phyloP scores from a whole-genome alignment of 2,113 vertebrate genomes.

The Limnothrissa miodon region DNA sequence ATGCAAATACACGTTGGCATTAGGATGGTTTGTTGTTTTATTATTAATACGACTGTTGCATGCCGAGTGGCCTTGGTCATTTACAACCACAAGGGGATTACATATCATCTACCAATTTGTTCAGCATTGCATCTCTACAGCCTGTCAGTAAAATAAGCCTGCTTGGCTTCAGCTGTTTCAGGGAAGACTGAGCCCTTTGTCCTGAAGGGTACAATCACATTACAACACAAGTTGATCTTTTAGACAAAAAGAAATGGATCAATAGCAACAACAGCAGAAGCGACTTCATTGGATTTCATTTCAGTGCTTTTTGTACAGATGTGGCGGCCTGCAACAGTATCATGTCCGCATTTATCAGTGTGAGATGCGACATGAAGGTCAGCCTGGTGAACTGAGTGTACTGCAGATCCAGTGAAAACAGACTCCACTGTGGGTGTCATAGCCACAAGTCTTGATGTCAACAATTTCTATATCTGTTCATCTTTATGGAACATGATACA shows the following conservation, averaged over 20 bases:
- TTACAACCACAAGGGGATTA: neutral
- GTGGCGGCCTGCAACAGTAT: neutral
- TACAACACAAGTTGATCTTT: constrained; percentile 40
- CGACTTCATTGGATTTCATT: constrained; percentile 18
- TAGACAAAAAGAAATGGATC: neutral
- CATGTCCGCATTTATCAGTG: neutral
- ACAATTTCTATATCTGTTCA: constrained; percentile 20
- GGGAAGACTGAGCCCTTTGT: constrained; percentile 34
- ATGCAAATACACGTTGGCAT: neutral
- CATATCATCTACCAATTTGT: constrained; percentile 12
- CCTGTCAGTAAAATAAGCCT: constrained; percentile 16
- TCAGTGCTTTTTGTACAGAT: constrained; percentile 15
- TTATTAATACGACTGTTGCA: constrained; percentile 17
- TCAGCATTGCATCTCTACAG: constrained; percentile 4
- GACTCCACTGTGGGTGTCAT: constrained; percentile 4
- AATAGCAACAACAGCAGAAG: neutral
- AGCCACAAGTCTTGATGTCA: constrained; percentile 19
- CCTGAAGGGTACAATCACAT: constrained; percentile 42
- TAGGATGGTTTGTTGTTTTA: neutral
- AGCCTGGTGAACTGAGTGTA: constrained; percentile 11
- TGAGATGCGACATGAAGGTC: constrained; percentile 12
- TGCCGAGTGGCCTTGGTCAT: constrained; percentile 30
- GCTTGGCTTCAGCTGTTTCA: constrained; percentile 7
- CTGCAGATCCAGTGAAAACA: constrained; percentile 17
- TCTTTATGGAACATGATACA: constrained; percentile 14